phyloP scores from a whole-genome alignment of 2,113 vertebrate genomes.

The Hiodon tergisus region DNA sequence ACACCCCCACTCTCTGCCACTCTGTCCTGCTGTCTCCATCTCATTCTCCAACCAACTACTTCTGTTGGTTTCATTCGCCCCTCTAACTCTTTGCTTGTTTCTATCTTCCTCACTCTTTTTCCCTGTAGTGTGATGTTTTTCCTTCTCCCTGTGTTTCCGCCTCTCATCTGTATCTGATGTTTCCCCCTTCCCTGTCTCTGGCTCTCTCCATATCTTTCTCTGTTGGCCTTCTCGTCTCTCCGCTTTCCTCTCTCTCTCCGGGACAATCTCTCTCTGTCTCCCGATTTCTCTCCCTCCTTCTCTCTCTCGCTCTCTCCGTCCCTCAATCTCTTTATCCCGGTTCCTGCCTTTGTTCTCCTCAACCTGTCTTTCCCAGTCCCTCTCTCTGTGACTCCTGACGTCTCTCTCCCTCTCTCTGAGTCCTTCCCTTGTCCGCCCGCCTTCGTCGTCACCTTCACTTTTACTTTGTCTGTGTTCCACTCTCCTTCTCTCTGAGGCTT shows the following conservation, averaged over 20 bases:
- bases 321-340: not conserved
- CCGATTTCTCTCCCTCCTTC: conserved; percentile 15
- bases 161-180: not conserved
- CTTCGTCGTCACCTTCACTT: conserved; percentile 47
- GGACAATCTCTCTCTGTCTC: conserved; percentile 16
- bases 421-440: conserved; percentile 19
- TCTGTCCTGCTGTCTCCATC: conserved; percentile 34
- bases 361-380: not conserved
- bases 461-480: conserved; percentile 40
- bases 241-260: not conserved
- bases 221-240: conserved; percentile 23
- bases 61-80: conserved; percentile 16
- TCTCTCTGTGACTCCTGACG: conserved; percentile 23
- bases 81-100: conserved; percentile 16
- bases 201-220: conserved; percentile 21
- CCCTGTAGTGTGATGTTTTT: not conserved
- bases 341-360: not conserved
- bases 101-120: not conserved
- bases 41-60: conserved; percentile 1
- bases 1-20: conserved; percentile 42
- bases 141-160: conserved; percentile 10
- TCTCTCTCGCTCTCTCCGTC: not conserved
- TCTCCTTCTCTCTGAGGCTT: conserved; percentile 28
- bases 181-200: conserved; percentile 16
- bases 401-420: conserved; percentile 29